phyloP scores from a whole-genome alignment of 1,140 invertebrate genomes.

The Phymorhynchus buccinoides region DNA sequence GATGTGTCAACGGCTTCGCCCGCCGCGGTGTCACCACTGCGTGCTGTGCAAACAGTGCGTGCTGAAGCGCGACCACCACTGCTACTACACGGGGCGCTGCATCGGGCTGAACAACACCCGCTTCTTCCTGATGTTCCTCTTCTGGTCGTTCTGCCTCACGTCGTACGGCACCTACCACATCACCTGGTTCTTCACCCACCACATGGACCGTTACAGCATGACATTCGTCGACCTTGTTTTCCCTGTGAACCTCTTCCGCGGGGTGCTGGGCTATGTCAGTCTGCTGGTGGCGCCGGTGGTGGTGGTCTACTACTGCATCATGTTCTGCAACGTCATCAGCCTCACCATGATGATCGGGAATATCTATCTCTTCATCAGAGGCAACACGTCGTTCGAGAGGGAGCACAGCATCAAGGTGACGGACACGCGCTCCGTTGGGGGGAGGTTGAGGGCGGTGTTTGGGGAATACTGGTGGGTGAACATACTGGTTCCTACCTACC shows the following conservation, averaged over 20 bases:
- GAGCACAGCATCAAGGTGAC: conserved; percentile 42
- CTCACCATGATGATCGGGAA: conserved; percentile 6
- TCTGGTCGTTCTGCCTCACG: conserved; percentile 72
- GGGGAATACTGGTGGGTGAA: conserved; percentile 57
- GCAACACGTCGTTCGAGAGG: conserved; percentile 47
- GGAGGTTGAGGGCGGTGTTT: conserved; percentile 48
- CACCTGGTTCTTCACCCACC: conserved; percentile 38
- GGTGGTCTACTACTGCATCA: conserved; percentile 35
- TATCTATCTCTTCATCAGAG: conserved; percentile 31
- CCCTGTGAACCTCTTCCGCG: conserved; percentile 40
- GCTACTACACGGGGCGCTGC: conserved; percentile 90
- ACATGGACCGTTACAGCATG: conserved; percentile 26
- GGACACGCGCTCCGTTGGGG: conserved; percentile 39
- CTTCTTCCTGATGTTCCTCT: conserved; percentile 87
- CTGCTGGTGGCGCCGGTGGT: conserved; percentile 25
- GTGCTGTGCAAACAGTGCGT: conserved; percentile 55
- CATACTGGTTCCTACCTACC: conserved; percentile 48
- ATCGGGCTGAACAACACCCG: conserved; percentile 90
- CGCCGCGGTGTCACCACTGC: conserved; percentile 62
- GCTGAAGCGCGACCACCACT: conserved; percentile 88
- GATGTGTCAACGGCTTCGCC: conserved; percentile 46
- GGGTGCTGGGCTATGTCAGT: conserved; percentile 42
- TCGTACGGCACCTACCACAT: conserved; percentile 37
- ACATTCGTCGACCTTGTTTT: conserved; percentile 43
- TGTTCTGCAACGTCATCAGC: conserved; percentile 37